Evolutionary conservation across 2,113 vertebrate species (phyloP), one percentile per base, ranked within the genome.

Genomic region (Pterophyllum scalare): DNA sequence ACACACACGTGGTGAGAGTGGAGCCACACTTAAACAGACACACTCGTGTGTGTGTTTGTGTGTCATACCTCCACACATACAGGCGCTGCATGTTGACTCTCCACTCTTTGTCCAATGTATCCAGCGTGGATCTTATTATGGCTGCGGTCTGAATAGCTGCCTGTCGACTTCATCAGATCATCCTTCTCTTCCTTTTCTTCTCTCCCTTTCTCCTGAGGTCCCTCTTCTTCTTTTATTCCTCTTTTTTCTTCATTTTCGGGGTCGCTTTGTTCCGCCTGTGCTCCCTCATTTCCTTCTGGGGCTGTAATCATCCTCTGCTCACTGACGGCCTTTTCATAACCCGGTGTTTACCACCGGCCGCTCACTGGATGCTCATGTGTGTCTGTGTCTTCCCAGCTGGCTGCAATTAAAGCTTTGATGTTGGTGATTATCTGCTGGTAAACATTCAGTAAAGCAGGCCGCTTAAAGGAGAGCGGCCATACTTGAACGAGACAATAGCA

Each of bases 91-190:
- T 88, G 89, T 60, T 84, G 85, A 54, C 80, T 77, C 80, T 76
- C 79, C 75, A 56, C 43, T 85, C 90, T 15, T 92, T 93, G 90
- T 93, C 70, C 81, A 19, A 61, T 82, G 33, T 91, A 89, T 93
- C 89, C 88, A 74, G 77, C 14, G 49, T 86, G 85, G 88, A 94
- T 94, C 89, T 93, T 75, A 92, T 93, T 93, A 90, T 89, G 80
- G 80, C 75, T 8, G 85, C 74, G 9, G 33, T n/a, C 59, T 93
- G 91, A 94, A 94, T 92, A 83, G 87, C 85, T 24, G 61, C 62
- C 67, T n/a, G 61, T 79, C 81, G 65, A 78, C 84, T 85, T 92
- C 92, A 92, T 91, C 90, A 85, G 87, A 91, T 92, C 85, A 83
- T 81, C 75, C 87, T 77, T 88, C 78, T 84, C 58, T 67, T 57